Evolutionary conservation across 2,113 vertebrate species (phyloP).

Genomic region (Apistogramma diplotaenia): DNA sequence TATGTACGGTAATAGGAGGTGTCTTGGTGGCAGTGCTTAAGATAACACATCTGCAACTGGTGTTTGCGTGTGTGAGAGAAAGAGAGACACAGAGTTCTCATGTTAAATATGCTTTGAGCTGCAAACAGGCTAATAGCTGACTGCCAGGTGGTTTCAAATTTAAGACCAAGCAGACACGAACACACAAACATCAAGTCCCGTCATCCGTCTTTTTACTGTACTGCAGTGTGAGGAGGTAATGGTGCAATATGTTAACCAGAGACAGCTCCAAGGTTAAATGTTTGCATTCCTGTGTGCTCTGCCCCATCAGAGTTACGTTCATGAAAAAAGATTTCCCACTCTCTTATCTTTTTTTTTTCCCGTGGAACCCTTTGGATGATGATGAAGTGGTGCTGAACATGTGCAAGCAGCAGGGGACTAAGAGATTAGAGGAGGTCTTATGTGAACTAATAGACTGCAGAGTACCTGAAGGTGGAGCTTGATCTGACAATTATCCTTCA

Average conservation of each 20-base stretch:
- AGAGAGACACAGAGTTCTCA: not conserved
- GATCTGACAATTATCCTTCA: not conserved
- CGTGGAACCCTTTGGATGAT: constrained; percentile 9
- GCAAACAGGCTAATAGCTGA: constrained; percentile 12
- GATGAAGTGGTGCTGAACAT: constrained; percentile 34
- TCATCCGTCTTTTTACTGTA: constrained; percentile 1
- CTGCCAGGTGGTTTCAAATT: not conserved
- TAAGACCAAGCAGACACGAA: not conserved
- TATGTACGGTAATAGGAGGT: constrained; percentile 7
- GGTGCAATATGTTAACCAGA: constrained; percentile 34
- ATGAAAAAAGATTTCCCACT: constrained; percentile 36
- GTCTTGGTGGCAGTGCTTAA: constrained; percentile 16
- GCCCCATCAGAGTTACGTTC: constrained; percentile 4
- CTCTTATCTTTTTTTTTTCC: not conserved
- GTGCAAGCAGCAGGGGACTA: constrained; percentile 27
- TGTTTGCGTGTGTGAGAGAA: not conserved
- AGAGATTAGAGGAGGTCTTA: constrained; percentile 35
- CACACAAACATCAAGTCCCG: not conserved
- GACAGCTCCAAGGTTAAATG: constrained; percentile 54
- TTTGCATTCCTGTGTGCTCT: constrained; percentile 31
- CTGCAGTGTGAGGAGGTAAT: constrained; percentile 19
- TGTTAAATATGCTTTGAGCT: constrained; percentile 17
- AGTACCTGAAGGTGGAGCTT: constrained; percentile 30
- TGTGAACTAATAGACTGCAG: constrained; percentile 34
- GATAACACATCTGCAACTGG: constrained; percentile 17